Evolutionary conservation across 2,113 vertebrate genomes (phyloP).

Genomic region (Neolamprologus fasciatus): DNA sequence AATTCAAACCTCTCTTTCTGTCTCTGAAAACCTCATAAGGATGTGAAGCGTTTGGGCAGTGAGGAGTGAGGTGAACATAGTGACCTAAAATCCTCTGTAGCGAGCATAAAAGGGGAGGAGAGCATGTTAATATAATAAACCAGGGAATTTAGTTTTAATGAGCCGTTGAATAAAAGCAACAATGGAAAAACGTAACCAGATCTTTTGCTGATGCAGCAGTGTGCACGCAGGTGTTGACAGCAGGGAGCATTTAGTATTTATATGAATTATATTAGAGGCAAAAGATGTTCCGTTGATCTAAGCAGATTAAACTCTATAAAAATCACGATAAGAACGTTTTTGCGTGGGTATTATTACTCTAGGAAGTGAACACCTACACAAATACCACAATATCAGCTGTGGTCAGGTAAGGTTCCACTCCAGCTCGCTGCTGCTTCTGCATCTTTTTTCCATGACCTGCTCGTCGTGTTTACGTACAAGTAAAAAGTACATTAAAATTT

Average conservation of each 20-base stretch:
- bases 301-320: rapidly evolving
- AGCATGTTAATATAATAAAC: neutral
- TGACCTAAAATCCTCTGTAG: neutral
- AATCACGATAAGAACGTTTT: neutral
- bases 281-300: neutral
- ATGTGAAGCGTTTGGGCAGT: rapidly evolving
- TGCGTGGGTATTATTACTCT: neutral
- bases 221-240: no score
- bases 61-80: rapidly evolving
- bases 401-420: neutral
- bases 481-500: neutral
- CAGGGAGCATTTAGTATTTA: rapidly evolving
- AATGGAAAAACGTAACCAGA: neutral
- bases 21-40: neutral
- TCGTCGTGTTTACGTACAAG: neutral
- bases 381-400: neutral
- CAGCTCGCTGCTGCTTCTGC: neutral
- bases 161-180: neutral
- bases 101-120: rapidly evolving
- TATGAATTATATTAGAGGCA: neutral
- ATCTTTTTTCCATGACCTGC: neutral
- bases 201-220: neutral
- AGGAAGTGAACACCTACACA: neutral
- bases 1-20: neutral
- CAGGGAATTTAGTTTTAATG: neutral